Evolutionary conservation across 2,113 vertebrate genomes (phyloP).

Genomic region (Cheirogaleus medius): DNA sequence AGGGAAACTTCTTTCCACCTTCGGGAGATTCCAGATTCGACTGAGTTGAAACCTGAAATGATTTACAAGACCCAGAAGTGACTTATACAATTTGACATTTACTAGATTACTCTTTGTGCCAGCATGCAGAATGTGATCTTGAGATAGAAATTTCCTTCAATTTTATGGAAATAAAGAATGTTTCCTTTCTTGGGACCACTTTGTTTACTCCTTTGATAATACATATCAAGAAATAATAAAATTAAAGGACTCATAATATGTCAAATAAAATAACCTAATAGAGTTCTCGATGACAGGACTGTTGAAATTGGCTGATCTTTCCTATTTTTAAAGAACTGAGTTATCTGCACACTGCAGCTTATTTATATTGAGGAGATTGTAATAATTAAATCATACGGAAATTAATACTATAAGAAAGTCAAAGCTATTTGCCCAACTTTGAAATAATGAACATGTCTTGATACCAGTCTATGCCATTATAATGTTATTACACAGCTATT

Average conservation of each 20-base stretch:
- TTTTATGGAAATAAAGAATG: neutral
- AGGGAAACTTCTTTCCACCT: neutral
- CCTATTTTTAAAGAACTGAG: constrained; percentile 34
- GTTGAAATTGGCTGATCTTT: constrained; percentile 11
- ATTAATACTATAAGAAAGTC: constrained; percentile 40
- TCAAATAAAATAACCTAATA: constrained; percentile 55
- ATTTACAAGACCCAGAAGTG: neutral
- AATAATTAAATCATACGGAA: constrained; percentile 68
- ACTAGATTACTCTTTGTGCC: constrained; percentile 46
- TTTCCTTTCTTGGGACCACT: neutral
- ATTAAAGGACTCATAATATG: constrained; percentile 16
- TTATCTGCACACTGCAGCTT: neutral
- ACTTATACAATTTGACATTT: constrained; percentile 53
- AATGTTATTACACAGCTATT: constrained; percentile 80
- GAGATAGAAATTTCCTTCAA: constrained; percentile 24
- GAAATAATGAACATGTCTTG: constrained; percentile 76
- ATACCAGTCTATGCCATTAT: constrained; percentile 68
- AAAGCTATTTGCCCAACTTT: constrained; percentile 34
- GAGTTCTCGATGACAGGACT: constrained; percentile 4
- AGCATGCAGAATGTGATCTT: constrained; percentile 23
- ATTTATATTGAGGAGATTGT: constrained; percentile 28
- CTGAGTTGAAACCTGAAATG: constrained; percentile 22
- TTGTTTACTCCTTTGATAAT: constrained; percentile 32
- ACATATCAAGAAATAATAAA: neutral
- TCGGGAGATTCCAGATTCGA: neutral